phyloP scores from a whole-genome alignment of 2,113 vertebrate species.

The Seriola rivoliana region DNA sequence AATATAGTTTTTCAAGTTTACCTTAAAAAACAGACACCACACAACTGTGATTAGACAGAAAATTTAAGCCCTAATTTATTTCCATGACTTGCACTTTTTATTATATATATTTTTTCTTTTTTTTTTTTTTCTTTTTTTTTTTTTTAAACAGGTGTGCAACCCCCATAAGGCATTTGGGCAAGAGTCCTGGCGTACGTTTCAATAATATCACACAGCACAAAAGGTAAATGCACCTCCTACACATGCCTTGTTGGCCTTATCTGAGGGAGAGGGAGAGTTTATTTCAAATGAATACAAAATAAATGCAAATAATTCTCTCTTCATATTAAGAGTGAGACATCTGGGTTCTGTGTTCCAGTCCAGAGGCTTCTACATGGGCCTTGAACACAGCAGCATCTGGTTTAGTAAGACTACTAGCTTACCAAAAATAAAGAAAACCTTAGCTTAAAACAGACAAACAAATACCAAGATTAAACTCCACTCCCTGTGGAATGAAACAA shows the following conservation, averaged over 20 bases:
- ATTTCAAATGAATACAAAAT: conserved; percentile 47
- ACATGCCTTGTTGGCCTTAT: conserved; percentile 29
- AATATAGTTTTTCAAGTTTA: conserved; percentile 21
- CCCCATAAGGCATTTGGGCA: conserved; percentile 67
- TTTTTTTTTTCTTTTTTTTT: neutral
- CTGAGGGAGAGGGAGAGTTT: conserved; percentile 18
- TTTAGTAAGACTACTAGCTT: conserved; percentile 36
- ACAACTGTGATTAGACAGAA: conserved; percentile 14
- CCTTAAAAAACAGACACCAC: conserved; percentile 38
- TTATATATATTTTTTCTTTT: too few relatives aligned
- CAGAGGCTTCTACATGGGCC: conserved; percentile 7
- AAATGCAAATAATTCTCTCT: conserved; percentile 26
- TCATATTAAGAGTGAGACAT: conserved; percentile 22
- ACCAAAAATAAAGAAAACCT: conserved; percentile 33
- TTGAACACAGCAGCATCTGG: conserved; percentile 34
- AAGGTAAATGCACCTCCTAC: conserved; percentile 30
- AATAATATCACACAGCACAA: conserved; percentile 37
- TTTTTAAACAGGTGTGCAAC: conserved; percentile 44
- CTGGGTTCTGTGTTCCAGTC: conserved; percentile 32
- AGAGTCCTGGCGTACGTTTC: conserved; percentile 51
- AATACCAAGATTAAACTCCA: conserved; percentile 25
- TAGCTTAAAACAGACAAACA: conserved; percentile 11
- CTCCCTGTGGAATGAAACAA: conserved; percentile 36
- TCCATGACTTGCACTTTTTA: conserved; percentile 19
- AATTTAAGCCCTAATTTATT: conserved; percentile 25